Evolutionary conservation across 2,113 vertebrate species (phyloP), one percentile per base, ranked within the genome.

Genomic region (Protobothrops mucrosquamatus): DNA sequence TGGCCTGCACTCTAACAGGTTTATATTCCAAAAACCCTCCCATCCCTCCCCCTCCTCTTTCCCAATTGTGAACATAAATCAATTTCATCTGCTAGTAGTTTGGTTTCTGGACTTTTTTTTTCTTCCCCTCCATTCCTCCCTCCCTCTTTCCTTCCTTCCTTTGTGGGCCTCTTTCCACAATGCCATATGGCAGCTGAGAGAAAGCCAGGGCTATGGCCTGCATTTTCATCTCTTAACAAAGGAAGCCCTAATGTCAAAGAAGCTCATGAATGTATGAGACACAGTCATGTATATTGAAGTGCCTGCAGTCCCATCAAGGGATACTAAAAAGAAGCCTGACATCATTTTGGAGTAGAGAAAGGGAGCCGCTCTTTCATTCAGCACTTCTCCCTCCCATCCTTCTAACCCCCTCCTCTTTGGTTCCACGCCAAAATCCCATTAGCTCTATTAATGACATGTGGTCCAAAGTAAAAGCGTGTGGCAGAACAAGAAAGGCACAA

Each of bases 111-210:
- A 23, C 4, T 1, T 48, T 88, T 54, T 88, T 88, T 81, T 87
- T 51, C n/a, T 29, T 43, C 0, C 1, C 91, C 46, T 20, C 18
- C 55, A 24, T 1, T 18, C 9, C 3, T 89, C 64, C 85, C 55
- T 86, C 26, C 81, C 56, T 23, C 69, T 48, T 48, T 94, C 94
- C 87, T 91, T 94, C 93, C 90, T 96, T 96, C 95, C 96, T 97
- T 97, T 97, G 97, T 96, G 97, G 97, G 96, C 95, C 95, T 91
- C 93, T 96, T 97, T 97, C 96, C 96, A 97, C 96, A 97, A 98
- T 97, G 98, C 98, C 99, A 99, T 99, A 99, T 99, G 99, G 99
- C 98, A 98, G 98, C 97, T 99, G 98, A 98, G 97, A 97, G 96
- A 96, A 96, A 96, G 95, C 94, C 93, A 97, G 94, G 95, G 97